Conservation (phyloP, 2,113 vertebrate species). For the Gnathonemus longibarbis region DNA sequence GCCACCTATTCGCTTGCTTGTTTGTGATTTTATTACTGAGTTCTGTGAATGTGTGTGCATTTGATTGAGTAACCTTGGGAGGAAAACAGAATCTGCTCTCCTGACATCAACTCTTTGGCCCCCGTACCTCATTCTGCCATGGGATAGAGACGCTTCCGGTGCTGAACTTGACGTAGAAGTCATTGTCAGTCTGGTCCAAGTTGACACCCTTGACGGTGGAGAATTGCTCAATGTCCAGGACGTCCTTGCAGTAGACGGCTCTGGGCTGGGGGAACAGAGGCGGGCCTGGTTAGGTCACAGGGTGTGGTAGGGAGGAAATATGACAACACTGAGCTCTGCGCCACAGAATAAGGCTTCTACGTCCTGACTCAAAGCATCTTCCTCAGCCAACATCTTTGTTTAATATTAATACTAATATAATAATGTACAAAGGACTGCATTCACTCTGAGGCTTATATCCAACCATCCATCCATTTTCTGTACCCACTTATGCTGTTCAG, state of each 20-base stretch:
- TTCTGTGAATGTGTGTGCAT: background rate
- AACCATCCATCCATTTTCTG: background rate
- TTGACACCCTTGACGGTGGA: conserved; percentile 67
- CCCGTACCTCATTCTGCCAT: conserved; percentile 74
- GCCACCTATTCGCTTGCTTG: background rate
- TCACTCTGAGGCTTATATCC: background rate
- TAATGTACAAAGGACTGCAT: background rate
- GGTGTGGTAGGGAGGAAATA: background rate
- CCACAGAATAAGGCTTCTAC: background rate
- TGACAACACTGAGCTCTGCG: background rate
- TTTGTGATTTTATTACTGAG: background rate
- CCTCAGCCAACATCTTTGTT: background rate
- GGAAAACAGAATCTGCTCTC: background rate
- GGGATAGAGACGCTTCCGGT: conserved; percentile 64
- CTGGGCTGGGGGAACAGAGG: conserved; percentile 51
- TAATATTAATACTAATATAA: background rate
- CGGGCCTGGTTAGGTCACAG: background rate
- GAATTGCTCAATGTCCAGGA: conserved; percentile 80
- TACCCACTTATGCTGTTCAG: background rate
- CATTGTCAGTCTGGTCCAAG: conserved; percentile 55
- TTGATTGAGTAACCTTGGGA: background rate
- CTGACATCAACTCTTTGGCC: background rate
- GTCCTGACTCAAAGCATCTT: background rate
- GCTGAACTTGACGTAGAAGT: conserved; percentile 70
- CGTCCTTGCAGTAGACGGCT: conserved; percentile 75